phyloP scores from a whole-genome alignment of 2,888 invertebrate genomes.

The Octonoba sinensis region DNA sequence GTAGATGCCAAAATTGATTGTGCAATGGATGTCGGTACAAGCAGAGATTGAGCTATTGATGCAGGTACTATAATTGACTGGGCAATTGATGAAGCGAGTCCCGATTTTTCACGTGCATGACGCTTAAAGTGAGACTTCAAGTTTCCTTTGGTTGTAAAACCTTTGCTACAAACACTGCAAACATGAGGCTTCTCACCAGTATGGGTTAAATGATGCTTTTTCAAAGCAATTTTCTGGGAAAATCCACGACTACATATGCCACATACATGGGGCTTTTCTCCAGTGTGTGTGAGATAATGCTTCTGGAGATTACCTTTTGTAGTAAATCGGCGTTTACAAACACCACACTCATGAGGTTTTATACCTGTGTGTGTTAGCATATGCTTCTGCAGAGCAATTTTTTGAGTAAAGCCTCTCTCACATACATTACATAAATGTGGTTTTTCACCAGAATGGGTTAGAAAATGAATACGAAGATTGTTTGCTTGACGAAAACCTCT shows the following conservation, averaged over 20 bases:
- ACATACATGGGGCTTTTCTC: slow-evolving; percentile 54
- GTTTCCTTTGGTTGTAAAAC: slow-evolving; percentile 51
- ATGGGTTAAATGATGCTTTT: slow-evolving; percentile 53
- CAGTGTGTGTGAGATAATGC: slow-evolving; percentile 51
- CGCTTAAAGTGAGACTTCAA: slow-evolving; percentile 49
- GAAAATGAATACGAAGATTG: slow-evolving; percentile 55
- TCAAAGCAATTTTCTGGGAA: slow-evolving; percentile 47
- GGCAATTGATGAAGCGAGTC: slow-evolving; percentile 45
- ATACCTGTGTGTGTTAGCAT: slow-evolving; percentile 53
- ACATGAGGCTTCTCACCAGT: slow-evolving; percentile 57
- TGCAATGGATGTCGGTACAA: slow-evolving; percentile 57
- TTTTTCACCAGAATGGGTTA: slow-evolving; percentile 58
- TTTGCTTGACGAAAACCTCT: slow-evolving; percentile 47
- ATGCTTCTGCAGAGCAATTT: slow-evolving; percentile 56
- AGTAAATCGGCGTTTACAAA: slow-evolving; percentile 54
- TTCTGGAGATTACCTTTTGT: slow-evolving; percentile 58
- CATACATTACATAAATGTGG: slow-evolving; percentile 54
- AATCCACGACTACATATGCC: slow-evolving; percentile 41
- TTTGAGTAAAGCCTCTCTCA: slow-evolving; percentile 51
- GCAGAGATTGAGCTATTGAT: slow-evolving; percentile 44
- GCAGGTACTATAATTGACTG: slow-evolving; percentile 50
- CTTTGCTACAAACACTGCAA: slow-evolving; percentile 51
- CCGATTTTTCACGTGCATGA: slow-evolving; percentile 41
- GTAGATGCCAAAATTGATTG: slow-evolving; percentile 39
- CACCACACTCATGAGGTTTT: slow-evolving; percentile 54